Conservation (phyloP, 1,140 invertebrate species). For the Temnothorax nylanderi region DNA sequence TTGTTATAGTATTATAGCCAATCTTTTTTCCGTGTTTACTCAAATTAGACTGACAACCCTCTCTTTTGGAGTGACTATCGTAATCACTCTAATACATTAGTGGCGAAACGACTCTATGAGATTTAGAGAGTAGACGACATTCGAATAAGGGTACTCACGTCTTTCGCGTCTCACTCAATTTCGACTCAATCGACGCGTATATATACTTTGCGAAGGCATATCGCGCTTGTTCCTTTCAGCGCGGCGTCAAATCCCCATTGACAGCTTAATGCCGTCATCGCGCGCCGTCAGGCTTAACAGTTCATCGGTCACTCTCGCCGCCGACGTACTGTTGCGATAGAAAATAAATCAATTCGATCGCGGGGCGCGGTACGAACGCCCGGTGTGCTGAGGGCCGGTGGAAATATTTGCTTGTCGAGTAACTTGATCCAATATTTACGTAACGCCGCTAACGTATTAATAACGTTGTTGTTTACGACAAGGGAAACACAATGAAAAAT, state of each 20-base stretch:
- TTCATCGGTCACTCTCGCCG: constrained; percentile 43
- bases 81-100: too few species aligned
- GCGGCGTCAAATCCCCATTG: constrained; percentile 17
- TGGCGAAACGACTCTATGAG: too few species aligned
- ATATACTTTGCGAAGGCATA: not conserved
- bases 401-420: constrained; percentile 47
- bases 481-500: constrained; percentile 27
- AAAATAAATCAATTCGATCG: constrained; percentile 56
- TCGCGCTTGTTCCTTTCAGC: constrained; percentile 21
- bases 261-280: constrained; percentile 48
- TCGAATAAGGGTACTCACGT: not conserved
- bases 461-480: constrained; percentile 38
- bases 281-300: constrained; percentile 36
- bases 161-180: constrained; percentile 14
- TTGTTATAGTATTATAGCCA: too few species aligned
- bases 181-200: constrained; percentile 3
- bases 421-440: constrained; percentile 45
- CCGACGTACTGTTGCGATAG: constrained; percentile 31
- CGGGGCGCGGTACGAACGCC: not conserved
- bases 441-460: constrained; percentile 39
- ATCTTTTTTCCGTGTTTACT: too few species aligned
- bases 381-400: constrained; percentile 4
- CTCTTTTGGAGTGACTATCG: too few species aligned
- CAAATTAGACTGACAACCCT: too few species aligned
- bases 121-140: too few species aligned